A percentile compares a stretch with the other conserved stretches of the same genome.
phyloP scores from a whole-genome alignment of 1,140 invertebrate genomes.

The Nasonia vitripennis region DNA sequence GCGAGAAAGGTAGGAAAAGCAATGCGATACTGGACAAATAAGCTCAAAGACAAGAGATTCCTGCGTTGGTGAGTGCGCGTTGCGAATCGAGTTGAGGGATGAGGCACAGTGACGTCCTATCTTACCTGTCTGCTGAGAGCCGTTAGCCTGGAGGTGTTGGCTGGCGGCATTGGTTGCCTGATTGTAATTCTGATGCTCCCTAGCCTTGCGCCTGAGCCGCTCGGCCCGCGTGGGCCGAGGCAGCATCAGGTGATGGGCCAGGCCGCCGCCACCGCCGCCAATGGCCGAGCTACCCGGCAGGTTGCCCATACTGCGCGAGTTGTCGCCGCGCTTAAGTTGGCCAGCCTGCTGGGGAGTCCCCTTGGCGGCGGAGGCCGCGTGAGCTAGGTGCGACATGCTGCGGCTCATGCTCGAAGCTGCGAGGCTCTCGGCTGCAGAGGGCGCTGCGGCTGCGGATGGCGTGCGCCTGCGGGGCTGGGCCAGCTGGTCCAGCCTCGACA shows the following conservation, averaged over 20 bases:
- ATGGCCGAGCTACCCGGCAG: conserved; percentile 69
- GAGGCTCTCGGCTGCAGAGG: conserved; percentile 60
- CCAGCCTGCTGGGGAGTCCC: conserved; percentile 55
- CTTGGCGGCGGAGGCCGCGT: conserved; percentile 69
- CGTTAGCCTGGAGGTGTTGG: conserved; percentile 42
- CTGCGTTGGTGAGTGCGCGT: neutral
- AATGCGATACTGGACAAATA: neutral
- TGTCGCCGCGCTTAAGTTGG: conserved; percentile 73
- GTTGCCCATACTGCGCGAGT: conserved; percentile 76
- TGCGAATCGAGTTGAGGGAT: conserved; percentile 50
- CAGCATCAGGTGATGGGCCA: conserved; percentile 67
- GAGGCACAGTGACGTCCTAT: conserved; percentile 60
- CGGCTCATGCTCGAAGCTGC: conserved; percentile 78
- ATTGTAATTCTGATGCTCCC: conserved; percentile 66
- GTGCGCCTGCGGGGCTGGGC: conserved; percentile 80
- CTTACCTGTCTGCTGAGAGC: conserved; percentile 71
- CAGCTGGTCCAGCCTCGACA: conserved; percentile 92
- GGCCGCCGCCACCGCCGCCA: conserved; percentile 55
- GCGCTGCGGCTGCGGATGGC: neutral
- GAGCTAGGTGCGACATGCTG: conserved; percentile 82
- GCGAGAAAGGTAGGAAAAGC: neutral
- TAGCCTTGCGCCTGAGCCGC: conserved; percentile 75
- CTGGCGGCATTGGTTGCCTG: conserved; percentile 43
- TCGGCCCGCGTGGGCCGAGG: conserved; percentile 77
- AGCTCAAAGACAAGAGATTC: neutral